Percentiles rank a stretch among this genome's conserved stretches.
Evolutionary conservation across 2,113 vertebrate genomes (phyloP).

Genomic region (Trematomus loennbergii): DNA sequence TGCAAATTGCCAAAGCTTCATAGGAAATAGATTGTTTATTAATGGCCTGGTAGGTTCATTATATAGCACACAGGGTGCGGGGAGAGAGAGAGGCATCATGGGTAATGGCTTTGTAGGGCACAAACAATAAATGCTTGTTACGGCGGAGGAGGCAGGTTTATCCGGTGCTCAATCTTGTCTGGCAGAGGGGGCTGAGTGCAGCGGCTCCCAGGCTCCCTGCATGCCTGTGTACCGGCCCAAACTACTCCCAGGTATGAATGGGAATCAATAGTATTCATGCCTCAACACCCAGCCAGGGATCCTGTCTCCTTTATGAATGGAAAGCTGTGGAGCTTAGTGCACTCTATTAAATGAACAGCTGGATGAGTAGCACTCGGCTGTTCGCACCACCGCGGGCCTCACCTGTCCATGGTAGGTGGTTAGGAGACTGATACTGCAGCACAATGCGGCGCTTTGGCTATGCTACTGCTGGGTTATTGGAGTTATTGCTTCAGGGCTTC

Average conservation of each 20-base stretch:
- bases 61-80: constrained; percentile 66
- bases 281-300: constrained; percentile 68
- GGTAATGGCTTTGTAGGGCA: constrained; percentile 85
- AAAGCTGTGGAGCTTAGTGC: constrained; percentile 68
- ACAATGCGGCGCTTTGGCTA: background rate
- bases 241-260: constrained; percentile 71
- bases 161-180: constrained; percentile 81
- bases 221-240: constrained; percentile 44
- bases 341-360: constrained; percentile 80
- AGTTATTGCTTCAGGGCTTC: background rate
- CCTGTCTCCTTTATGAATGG: constrained; percentile 79
- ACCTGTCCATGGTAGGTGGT: constrained; percentile 61
- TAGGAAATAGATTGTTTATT: constrained; percentile 89
- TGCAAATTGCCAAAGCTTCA: constrained; percentile 86
- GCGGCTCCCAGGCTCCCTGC: constrained; percentile 45
- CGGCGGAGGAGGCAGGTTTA: constrained; percentile 75
- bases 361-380: constrained; percentile 69
- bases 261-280: constrained; percentile 77
- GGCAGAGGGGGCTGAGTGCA: constrained; percentile 56
- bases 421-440: constrained; percentile 61
- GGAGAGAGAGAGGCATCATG: constrained; percentile 77
- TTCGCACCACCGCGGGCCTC: constrained; percentile 63
- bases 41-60: constrained; percentile 86
- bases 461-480: constrained; percentile 4
- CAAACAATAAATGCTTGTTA: constrained; percentile 84